Evolutionary conservation across 2,888 invertebrate species (phyloP).

Genomic region (Strigamia crassipes): DNA sequence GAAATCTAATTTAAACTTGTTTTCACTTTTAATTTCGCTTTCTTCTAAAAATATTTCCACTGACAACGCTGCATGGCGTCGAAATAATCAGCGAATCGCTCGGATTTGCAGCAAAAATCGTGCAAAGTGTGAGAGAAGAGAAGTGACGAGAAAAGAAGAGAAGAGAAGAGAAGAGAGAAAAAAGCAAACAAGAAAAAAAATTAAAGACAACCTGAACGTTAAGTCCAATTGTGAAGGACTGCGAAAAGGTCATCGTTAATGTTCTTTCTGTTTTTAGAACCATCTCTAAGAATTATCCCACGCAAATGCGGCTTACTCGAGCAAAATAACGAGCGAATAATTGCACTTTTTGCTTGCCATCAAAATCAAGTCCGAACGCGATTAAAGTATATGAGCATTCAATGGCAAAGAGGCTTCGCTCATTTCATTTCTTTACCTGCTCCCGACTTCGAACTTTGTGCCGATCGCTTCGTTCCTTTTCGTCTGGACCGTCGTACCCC

Average conservation of each 20-base stretch:
- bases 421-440: constrained; percentile 43
- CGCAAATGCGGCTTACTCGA: not conserved
- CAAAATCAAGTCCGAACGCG: constrained; percentile 5
- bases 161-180: not conserved
- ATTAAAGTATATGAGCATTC: constrained; percentile 24
- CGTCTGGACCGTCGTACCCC: constrained; percentile 49
- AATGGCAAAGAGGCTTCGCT: constrained; percentile 40
- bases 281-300: not conserved
- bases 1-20: not conserved
- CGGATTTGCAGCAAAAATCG: not conserved
- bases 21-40: not conserved
- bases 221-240: constrained; percentile 16
- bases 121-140: not conserved
- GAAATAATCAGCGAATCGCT: not conserved
- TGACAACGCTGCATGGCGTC: not conserved
- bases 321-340: not conserved
- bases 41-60: not conserved
- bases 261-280: not conserved
- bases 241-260: constrained; percentile 2
- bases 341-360: constrained; percentile 12
- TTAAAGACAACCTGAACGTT: not conserved
- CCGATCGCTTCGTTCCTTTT: constrained; percentile 48
- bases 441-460: constrained; percentile 43
- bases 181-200: not conserved
- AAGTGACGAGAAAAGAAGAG: not conserved